Conservation (phyloP, 2,113 vertebrate species). For the Lepidothrix coronata region DNA sequence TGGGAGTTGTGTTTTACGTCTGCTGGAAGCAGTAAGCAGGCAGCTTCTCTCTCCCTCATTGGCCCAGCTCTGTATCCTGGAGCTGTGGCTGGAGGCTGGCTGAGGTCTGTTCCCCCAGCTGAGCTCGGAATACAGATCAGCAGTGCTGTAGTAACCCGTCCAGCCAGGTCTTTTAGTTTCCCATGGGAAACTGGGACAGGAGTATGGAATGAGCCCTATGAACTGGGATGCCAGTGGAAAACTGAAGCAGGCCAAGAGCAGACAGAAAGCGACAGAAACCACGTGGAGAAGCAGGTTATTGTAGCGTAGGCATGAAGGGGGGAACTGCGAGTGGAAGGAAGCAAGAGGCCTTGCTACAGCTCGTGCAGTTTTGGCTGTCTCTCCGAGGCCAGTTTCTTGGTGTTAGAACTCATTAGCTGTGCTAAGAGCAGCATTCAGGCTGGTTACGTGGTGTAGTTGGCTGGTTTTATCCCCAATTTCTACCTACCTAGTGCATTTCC, state of each 20-base stretch:
- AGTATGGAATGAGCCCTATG: rapidly evolving
- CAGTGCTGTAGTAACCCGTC: background rate
- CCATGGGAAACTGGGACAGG: rapidly evolving
- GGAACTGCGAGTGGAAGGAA: background rate
- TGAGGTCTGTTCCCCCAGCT: background rate
- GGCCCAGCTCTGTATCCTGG: slow-evolving; percentile 10
- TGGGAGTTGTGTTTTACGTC: slow-evolving; percentile 60
- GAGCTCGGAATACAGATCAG: background rate
- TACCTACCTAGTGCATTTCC: background rate
- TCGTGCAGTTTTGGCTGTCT: background rate
- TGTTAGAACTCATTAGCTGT: background rate
- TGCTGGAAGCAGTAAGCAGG: background rate
- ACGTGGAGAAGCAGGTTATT: background rate
- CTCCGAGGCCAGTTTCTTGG: background rate
- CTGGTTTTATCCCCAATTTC: background rate
- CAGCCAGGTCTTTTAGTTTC: rapidly evolving
- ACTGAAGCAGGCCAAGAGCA: background rate
- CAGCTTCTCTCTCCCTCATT: background rate
- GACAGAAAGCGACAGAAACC: background rate
- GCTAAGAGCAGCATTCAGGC: background rate
- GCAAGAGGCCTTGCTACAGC: background rate
- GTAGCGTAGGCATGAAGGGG: background rate
- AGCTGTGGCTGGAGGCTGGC: slow-evolving; percentile 1
- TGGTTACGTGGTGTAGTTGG: background rate
- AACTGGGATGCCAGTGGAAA: background rate